Evolutionary conservation across 2,113 vertebrate genomes (phyloP), one percentile per base, ranked within the genome.

Genomic region (Sinocyclocheilus rhinocerous): DNA sequence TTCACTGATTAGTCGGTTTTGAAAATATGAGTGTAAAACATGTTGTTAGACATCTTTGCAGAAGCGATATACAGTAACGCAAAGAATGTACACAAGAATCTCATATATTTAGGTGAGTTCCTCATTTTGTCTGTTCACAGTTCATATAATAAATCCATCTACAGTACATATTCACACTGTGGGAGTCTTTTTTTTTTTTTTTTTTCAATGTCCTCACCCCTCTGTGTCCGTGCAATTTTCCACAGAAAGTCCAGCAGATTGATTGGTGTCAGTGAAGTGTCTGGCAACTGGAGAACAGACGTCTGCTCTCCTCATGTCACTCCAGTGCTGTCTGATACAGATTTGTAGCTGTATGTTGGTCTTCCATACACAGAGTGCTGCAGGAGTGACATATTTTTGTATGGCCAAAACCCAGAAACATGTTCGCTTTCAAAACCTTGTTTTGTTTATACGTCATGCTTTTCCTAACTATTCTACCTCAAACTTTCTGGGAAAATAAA

Each of bases 211-310:
- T 80, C 57, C 33, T 80, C 77, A 61, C 1, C 36, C 33, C 57
- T 61, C 55, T n/a, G 36, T 59, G 29, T 61, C 52, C 0, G 33
- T 57, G 76, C 29, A 36, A 78, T 26, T 52, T 29, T 77, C 24
- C 50, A 55, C 50, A 77, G 76, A 29, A 20, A 2, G 9, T 78
- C 57, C 77, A 45, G 12, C 57, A 42, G 77, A 61, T 42, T 79
- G 77, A 24, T 13, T 59, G 55, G 77, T 39, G 55, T 61, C 55
- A 61, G 76, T 59, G 4, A 39, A 78, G 50, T 59, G 52, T 59
- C 76, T 59, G 52, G 75, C 76, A 26, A 55, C 76, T 77, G 50
- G 76, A 77, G 26, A 55, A 77, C 33, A 20, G 55, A 61, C 33
- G 22, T 79, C 33, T 39, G 57, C 36, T 80, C 55, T 80, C 76